These are phyloP conservation scores for Pagrus major DNA, from an alignment of 2,113 vertebrate genomes.

Conservation along the genomic window DNA sequence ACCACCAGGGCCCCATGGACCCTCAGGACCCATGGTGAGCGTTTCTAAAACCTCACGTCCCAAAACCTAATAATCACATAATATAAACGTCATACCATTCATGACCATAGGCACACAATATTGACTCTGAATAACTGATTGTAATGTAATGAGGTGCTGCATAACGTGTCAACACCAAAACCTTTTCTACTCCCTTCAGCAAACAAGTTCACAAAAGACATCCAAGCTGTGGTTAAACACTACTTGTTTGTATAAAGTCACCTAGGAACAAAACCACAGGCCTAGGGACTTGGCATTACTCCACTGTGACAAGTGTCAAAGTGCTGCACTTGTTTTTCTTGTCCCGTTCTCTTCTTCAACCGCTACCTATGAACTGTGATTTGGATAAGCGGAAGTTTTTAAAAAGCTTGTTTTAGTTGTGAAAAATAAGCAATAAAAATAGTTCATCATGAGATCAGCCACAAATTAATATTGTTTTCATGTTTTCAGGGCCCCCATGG, in stretches of 20 bases:
- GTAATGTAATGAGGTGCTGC: not conserved
- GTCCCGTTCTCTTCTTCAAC: not conserved
- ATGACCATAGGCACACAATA: not conserved
- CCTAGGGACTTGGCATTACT: not conserved
- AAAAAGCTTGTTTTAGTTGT: not conserved
- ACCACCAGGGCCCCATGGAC: conserved; percentile 92
- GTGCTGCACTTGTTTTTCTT: not conserved
- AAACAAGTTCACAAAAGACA: not conserved
- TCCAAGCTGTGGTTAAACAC: not conserved
- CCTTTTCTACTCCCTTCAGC: not conserved
- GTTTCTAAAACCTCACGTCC: not conserved
- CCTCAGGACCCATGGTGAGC: conserved; percentile 97
- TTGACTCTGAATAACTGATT: not conserved
- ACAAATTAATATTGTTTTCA: not conserved
- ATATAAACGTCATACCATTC: not conserved
- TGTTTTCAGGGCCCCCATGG: conserved; percentile 94
- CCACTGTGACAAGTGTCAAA: not conserved
- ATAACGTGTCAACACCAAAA: not conserved
- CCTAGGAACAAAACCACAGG: not conserved
- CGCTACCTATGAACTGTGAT: not conserved
- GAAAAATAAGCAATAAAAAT: not conserved
- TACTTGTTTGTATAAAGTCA: not conserved
- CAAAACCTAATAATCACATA: not conserved
- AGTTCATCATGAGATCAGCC: not conserved
- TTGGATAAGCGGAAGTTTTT: not conserved